A percentile compares a stretch with the other conserved stretches of the same genome.
Conservation (phyloP, 1,140 invertebrate genomes). For the Papilio polytes region DNA sequence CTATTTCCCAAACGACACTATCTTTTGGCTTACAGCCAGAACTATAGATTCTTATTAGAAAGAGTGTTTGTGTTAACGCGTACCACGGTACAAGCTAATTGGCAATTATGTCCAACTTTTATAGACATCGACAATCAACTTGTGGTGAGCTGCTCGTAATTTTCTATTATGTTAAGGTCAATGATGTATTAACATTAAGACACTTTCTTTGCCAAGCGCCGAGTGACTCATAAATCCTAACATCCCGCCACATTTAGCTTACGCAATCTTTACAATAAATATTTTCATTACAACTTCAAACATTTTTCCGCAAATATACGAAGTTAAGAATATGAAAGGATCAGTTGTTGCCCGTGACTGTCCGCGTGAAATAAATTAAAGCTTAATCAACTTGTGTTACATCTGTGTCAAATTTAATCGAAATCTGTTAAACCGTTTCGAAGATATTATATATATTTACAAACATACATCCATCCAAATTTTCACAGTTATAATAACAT, state of each 20-base stretch:
- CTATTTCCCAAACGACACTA: constrained; percentile 18
- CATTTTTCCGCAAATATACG: background rate
- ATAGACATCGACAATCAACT: constrained; percentile 30
- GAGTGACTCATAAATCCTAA: constrained; percentile 5
- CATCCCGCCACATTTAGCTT: background rate
- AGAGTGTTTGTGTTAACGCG: constrained; percentile 9
- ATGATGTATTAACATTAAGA: constrained; percentile 29
- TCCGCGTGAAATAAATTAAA: too few relatives aligned
- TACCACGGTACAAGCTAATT: constrained; percentile 8
- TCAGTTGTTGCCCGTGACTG: too few relatives aligned
- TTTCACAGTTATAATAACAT: too few relatives aligned
- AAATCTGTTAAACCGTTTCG: too few relatives aligned
- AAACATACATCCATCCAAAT: too few relatives aligned
- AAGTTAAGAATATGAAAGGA: background rate
- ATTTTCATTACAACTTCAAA: background rate
- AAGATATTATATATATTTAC: too few relatives aligned
- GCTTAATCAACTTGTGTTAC: too few relatives aligned
- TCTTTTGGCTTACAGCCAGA: constrained; percentile 22
- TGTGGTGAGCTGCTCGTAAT: constrained; percentile 9
- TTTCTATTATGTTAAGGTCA: constrained; percentile 31
- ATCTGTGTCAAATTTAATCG: too few relatives aligned
- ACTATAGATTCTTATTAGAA: background rate
- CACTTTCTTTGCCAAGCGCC: constrained; percentile 2
- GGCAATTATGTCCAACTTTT: constrained; percentile 25
- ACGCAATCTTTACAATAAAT: background rate